These are phyloP conservation scores for Theristicus caerulescens DNA, from an alignment of 2,113 vertebrate genomes.

Conservation along the genomic window DNA sequence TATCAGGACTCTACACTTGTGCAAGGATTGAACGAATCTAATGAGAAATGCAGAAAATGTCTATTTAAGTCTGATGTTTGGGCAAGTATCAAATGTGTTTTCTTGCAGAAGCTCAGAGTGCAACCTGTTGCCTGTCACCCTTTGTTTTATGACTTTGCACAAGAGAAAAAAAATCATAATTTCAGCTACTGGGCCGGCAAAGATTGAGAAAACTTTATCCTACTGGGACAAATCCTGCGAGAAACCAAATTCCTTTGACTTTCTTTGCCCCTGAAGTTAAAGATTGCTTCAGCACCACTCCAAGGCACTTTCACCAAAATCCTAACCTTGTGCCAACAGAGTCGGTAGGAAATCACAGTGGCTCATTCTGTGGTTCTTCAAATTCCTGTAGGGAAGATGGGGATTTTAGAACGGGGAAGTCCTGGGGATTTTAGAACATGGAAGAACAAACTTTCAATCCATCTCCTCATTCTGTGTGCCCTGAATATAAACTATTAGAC, in stretches of 20 bases:
- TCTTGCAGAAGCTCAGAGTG: neutral
- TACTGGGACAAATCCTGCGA: neutral
- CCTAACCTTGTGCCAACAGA: neutral
- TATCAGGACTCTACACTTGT: neutral
- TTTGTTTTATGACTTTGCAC: neutral
- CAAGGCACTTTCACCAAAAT: neutral
- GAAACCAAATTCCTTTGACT: neutral
- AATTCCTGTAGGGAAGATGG: neutral
- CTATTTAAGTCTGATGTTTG: neutral
- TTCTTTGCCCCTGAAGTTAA: neutral
- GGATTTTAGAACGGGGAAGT: neutral
- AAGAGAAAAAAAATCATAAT: neutral
- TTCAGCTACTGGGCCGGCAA: neutral
- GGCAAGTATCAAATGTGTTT: neutral
- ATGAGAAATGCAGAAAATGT: neutral
- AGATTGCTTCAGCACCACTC: neutral
- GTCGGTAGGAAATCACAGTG: neutral
- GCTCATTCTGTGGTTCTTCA: neutral
- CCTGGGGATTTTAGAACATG: neutral
- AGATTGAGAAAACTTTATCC: neutral
- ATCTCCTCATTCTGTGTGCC: neutral
- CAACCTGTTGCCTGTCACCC: neutral
- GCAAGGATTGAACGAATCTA: neutral
- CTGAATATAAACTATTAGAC: neutral
- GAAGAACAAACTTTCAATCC: neutral